Base-by-base conservation (phyloP, 1,140 invertebrate species). In the Apocrypta bakeri region DNA sequence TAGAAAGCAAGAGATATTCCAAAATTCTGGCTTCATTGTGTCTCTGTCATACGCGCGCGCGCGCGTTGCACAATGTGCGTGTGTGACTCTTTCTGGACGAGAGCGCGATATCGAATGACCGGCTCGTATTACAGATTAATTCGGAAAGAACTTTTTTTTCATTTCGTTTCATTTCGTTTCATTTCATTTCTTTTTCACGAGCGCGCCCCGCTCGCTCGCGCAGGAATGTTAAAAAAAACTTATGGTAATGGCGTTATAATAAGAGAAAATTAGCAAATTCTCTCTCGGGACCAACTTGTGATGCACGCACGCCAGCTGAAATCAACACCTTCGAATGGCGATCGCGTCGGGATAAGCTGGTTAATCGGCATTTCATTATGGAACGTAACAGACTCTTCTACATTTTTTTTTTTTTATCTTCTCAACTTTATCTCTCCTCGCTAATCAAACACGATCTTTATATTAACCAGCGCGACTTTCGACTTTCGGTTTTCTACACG, bases 101-200 rank as follows among this genome's bases (percentile, higher is more conserved):
- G n/a, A n/a, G n/a, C 21, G 66, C 72, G 42, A 64, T 77, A 78
- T 78, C 75, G 37, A 33, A 42, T 78, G n/a, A 2, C 12, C 31
- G 75, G 40, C 75, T 78, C 75, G 8, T 40, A 68, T 78, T 78
- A 68, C 75, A 68, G 37, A 78, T 78, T 78, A 37, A 78, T 78
- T 78, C 29, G 24, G 48, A 21, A 37, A 2, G 33, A 37, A 37
- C 9, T 37, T 37, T 37, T 37, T 37, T 37, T 9, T 37, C 33
- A n/a, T 37, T 9, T 37, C 33, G 33, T 37, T 9, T 2, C 33
- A n/a, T 37, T 9, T 37, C 33, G 33, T 9, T n/a, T n/a, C n/a
- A n/a, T n/a, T n/a, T n/a, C 17, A 56, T n/a, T 7, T 56, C 17
- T 56, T 56, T 48, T 48, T 48, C 42, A 2, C 42, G 4, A 3